Percentiles rank a stretch among this genome's conserved stretches.
Evolutionary conservation across 1,140 invertebrate genomes (phyloP).

Genomic region (Drosophila chauvacae): DNA sequence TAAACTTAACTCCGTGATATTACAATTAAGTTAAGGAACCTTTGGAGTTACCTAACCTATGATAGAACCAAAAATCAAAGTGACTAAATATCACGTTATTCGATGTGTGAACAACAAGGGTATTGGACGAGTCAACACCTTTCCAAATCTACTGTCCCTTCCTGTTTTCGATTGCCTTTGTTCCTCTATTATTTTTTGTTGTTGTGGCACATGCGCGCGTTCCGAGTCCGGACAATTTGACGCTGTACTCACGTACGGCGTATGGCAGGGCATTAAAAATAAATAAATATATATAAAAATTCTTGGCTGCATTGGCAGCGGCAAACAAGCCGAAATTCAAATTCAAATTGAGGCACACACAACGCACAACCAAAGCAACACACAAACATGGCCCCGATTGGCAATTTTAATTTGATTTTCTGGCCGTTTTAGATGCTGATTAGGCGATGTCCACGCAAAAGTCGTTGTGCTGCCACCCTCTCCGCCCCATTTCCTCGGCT

Average conservation of each 20-base stretch:
- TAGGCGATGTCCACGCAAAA: conserved; percentile 42
- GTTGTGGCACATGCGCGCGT: conserved; percentile 61
- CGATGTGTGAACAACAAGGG: conserved; percentile 8
- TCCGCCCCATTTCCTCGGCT: conserved; percentile 11
- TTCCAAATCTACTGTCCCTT: conserved; percentile 13
- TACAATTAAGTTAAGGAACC: background rate
- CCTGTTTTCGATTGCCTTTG: conserved; percentile 33
- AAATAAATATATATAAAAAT: conserved; percentile 74
- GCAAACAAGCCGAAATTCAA: conserved; percentile 56
- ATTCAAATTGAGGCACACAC: conserved; percentile 67
- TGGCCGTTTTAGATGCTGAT: conserved; percentile 73
- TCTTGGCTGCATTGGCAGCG: conserved; percentile 58
- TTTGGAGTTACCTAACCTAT: conserved; percentile 2
- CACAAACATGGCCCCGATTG: conserved; percentile 64
- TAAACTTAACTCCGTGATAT: background rate
- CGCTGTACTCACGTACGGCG: conserved; percentile 68
- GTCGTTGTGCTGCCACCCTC: background rate
- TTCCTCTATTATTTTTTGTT: conserved; percentile 35
- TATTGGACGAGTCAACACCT: conserved; percentile 17
- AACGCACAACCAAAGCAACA: background rate
- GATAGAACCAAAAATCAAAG: background rate
- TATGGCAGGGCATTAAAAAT: conserved; percentile 66
- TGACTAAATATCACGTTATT: conserved; percentile 22
- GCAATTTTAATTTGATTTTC: conserved; percentile 79
- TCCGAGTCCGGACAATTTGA: conserved; percentile 64